These are phyloP conservation scores for Syngnathoides biaculeatus DNA, from an alignment of 2,113 vertebrate species.

Conservation along the genomic window DNA sequence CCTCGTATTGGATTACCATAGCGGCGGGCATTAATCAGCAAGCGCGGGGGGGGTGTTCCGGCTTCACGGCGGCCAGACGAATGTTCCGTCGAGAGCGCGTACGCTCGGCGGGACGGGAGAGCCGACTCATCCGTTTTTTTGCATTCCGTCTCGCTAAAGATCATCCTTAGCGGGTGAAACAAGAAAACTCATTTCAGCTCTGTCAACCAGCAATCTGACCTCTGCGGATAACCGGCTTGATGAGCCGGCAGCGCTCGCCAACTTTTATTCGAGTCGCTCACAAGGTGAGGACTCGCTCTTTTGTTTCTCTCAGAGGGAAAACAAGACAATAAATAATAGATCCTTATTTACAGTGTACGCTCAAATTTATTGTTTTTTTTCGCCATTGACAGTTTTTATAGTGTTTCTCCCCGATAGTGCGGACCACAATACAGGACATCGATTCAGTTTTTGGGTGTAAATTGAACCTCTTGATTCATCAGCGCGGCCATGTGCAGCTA, in stretches of 20 bases:
- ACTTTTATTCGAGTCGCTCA: conserved; percentile 18
- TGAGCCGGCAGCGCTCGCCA: conserved; percentile 11
- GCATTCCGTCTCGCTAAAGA: conserved; percentile 21
- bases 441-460: not conserved
- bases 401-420: not conserved
- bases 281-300: not conserved
- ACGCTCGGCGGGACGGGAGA: conserved; percentile 41
- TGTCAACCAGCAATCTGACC: conserved; percentile 15
- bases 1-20: conserved; percentile 68
- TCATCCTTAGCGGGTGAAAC: conserved; percentile 23
- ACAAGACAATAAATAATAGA: not conserved
- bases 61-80: conserved; percentile 50
- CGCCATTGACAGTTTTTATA: not conserved
- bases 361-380: not conserved
- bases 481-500: too few relatives aligned
- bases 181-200: conserved; percentile 16
- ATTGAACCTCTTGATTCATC: too few relatives aligned
- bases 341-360: not conserved
- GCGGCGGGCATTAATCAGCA: conserved; percentile 68
- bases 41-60: conserved; percentile 30
- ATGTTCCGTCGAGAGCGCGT: conserved; percentile 60
- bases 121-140: conserved; percentile 52
- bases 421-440: not conserved
- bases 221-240: conserved; percentile 17
- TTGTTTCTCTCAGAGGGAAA: not conserved